Evolutionary conservation across 2,113 vertebrate genomes (phyloP).

Genomic region (Bagarius yarrelli): DNA sequence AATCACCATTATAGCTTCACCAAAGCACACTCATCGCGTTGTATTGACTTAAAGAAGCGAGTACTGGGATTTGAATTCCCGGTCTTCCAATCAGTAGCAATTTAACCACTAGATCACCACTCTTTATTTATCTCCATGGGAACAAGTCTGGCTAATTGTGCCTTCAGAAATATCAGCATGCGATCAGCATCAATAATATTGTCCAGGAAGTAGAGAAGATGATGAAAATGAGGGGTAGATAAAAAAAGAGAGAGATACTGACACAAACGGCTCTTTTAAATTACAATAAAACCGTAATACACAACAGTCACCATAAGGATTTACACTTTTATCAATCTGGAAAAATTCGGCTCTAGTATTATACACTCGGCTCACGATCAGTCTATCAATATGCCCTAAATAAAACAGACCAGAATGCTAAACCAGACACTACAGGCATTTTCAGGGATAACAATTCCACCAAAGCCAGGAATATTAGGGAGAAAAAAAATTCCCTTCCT

Average conservation of each 20-base stretch:
- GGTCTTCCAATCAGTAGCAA: background rate
- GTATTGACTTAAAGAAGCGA: background rate
- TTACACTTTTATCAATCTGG: conserved; percentile 30
- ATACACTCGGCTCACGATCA: background rate
- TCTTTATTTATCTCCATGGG: conserved; percentile 4
- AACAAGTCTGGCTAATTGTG: conserved; percentile 36
- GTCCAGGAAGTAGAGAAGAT: conserved; percentile 9
- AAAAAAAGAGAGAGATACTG: conserved; percentile 2
- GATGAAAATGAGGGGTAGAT: background rate
- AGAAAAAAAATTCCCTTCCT: conserved; percentile 1
- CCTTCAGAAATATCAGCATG: conserved; percentile 19
- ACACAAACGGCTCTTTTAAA: conserved; percentile 26
- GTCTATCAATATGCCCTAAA: background rate
- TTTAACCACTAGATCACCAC: background rate
- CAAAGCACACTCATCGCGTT: background rate
- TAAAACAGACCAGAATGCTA: background rate
- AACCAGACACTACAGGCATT: conserved; percentile 3
- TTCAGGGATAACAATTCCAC: conserved; percentile 6
- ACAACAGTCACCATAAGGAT: conserved; percentile 12
- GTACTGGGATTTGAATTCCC: background rate
- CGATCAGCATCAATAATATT: conserved; percentile 29
- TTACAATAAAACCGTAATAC: conserved; percentile 15
- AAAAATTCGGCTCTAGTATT: conserved; percentile 31
- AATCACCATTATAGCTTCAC: background rate
- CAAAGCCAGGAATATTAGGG: background rate